phyloP scores from a whole-genome alignment of 2,888 invertebrate genomes.

The Eupithecia subfuscata region DNA sequence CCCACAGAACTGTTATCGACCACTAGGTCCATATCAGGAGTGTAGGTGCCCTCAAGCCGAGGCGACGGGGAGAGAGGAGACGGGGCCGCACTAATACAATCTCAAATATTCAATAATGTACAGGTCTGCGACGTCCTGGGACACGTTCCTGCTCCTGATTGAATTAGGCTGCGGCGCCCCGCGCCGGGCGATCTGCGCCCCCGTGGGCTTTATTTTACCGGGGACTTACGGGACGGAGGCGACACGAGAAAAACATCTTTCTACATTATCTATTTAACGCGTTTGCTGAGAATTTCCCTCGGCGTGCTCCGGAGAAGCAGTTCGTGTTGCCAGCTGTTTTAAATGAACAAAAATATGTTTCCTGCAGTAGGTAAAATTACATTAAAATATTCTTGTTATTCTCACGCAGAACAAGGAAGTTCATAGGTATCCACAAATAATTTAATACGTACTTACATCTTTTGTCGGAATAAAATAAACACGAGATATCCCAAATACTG shows the following conservation, averaged over 20 bases:
- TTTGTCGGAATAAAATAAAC: neutral
- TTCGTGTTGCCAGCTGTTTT: neutral
- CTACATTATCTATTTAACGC: slow-evolving; percentile 1
- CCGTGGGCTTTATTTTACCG: neutral
- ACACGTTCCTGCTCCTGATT: slow-evolving; percentile 22
- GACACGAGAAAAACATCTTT: neutral
- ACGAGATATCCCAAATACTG: neutral
- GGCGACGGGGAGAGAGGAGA: neutral
- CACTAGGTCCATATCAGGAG: neutral
- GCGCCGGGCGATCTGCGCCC: neutral
- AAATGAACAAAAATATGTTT: neutral
- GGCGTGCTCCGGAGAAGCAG: neutral
- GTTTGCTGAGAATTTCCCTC: neutral
- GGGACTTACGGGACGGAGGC: neutral
- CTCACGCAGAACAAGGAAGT: neutral
- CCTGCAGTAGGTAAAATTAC: neutral
- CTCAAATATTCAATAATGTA: slow-evolving; percentile 34
- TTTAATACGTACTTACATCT: neutral
- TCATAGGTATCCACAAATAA: neutral
- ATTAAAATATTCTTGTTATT: neutral
- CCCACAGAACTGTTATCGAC: neutral
- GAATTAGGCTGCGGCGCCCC: slow-evolving; percentile 16
- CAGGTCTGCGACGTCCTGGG: slow-evolving; percentile 23
- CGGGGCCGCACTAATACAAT: slow-evolving; percentile 24
- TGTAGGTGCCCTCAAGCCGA: neutral